These are phyloP conservation scores for Semotilus atromaculatus DNA, from an alignment of 2,797 vertebrate species.

Conservation along the genomic window DNA sequence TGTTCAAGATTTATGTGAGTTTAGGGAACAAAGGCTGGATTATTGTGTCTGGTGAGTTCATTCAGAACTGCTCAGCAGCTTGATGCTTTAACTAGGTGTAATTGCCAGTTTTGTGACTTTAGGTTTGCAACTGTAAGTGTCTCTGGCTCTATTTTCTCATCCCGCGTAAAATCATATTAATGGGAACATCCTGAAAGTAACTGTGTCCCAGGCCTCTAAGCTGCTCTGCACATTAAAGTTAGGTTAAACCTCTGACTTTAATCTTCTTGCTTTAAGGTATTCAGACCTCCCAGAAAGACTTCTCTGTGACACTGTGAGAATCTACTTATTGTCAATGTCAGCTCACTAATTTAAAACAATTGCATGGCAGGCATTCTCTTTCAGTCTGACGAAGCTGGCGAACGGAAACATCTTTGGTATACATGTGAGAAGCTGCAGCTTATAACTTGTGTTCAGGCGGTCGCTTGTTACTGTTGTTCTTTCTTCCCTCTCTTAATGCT, in stretches of 20 bases:
- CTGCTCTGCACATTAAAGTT: conserved; percentile 70
- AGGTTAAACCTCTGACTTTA: conserved; percentile 77
- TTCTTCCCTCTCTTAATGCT: background rate
- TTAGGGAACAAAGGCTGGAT: conserved; percentile 7
- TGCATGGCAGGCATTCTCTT: conserved; percentile 63
- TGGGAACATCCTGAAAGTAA: conserved; percentile 61
- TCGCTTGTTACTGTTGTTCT: conserved; percentile 31
- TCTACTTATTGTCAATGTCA: conserved; percentile 77
- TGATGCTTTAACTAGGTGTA: conserved; percentile 20
- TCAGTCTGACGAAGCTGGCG: conserved; percentile 56
- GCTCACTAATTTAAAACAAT: conserved; percentile 75
- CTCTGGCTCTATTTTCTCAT: conserved; percentile 22
- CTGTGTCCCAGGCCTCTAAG: conserved; percentile 74
- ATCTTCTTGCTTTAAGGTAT: conserved; percentile 76
- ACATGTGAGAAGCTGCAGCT: conserved; percentile 53
- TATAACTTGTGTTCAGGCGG: conserved; percentile 62
- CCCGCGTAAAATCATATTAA: conserved; percentile 58
- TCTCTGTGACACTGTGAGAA: conserved; percentile 65
- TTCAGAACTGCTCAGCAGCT: conserved; percentile 15
- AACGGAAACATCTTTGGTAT: conserved; percentile 10
- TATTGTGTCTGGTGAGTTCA: conserved; percentile 6
- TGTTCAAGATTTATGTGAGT: background rate
- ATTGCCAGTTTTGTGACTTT: conserved; percentile 24
- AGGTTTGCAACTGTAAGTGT: conserved; percentile 26
- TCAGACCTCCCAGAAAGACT: conserved; percentile 74